Percentiles rank a stretch among this genome's conserved stretches.
These are phyloP conservation scores for Champsocephalus esox DNA, from an alignment of 2,797 vertebrate species.

Conservation along the genomic window DNA sequence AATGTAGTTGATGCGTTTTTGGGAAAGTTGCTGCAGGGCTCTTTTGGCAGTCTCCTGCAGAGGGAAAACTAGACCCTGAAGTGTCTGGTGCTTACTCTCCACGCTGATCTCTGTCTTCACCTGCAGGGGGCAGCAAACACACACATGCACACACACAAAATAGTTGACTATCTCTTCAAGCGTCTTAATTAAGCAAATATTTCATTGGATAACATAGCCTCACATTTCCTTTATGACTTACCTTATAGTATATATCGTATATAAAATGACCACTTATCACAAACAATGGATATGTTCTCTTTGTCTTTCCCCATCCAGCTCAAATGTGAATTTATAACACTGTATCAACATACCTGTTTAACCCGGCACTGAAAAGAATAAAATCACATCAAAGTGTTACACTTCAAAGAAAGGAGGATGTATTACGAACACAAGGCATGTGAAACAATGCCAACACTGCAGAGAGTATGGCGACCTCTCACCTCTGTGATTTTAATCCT, in stretches of 20 bases:
- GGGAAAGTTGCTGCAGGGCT: conserved; percentile 91
- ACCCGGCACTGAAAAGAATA: conserved; percentile 79
- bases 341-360: conserved; percentile 80
- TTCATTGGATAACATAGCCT: neutral
- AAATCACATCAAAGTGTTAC: conserved; percentile 41
- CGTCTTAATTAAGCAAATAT: too few relatives aligned
- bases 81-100: conserved; percentile 96
- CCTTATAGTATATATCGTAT: neutral
- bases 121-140: conserved; percentile 82
- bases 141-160: conserved; percentile 15
- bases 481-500: conserved; percentile 98
- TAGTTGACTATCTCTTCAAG: too few relatives aligned
- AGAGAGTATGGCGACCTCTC: conserved; percentile 50
- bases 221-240: neutral
- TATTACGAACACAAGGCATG: neutral
- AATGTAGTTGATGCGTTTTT: conserved; percentile 93
- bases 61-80: conserved; percentile 95
- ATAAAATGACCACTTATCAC: neutral
- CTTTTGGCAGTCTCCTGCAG: conserved; percentile 90
- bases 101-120: conserved; percentile 95
- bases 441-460: neutral
- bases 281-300: neutral
- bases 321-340: neutral
- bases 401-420: neutral
- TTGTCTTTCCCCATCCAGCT: rapidly evolving